Conservation (phyloP, 1,140 invertebrate species). For the Stenopsyche tienmushanensis region DNA sequence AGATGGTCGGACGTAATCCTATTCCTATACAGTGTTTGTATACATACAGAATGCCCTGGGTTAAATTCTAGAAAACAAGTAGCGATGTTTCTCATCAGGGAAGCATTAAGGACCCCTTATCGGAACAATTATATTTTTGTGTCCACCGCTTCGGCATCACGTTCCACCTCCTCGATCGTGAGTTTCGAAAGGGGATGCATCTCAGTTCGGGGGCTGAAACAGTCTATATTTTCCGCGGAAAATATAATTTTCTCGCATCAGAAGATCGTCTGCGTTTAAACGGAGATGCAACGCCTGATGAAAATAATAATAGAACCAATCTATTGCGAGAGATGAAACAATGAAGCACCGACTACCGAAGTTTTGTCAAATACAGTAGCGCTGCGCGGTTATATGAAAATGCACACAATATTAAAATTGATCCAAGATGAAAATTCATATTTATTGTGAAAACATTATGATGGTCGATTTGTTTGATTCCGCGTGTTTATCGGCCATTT, state of each 20-base stretch:
- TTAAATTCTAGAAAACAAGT: no score
- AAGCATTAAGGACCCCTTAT: not conserved
- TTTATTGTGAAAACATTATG: no score
- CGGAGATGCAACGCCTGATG: constrained; percentile 37
- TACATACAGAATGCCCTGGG: no score
- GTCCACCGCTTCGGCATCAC: not conserved
- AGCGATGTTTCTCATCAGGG: not conserved
- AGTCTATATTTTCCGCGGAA: constrained; percentile 4
- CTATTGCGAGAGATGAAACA: constrained; percentile 39
- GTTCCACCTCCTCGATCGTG: constrained; percentile 1
- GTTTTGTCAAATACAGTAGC: constrained; percentile 4
- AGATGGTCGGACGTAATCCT: no score
- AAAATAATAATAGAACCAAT: constrained; percentile 41
- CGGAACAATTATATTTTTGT: not conserved
- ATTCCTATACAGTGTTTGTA: no score
- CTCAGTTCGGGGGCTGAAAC: not conserved
- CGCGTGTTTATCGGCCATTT: no score
- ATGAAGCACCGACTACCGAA: not conserved
- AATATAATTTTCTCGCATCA: constrained; percentile 30
- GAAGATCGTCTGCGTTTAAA: constrained; percentile 19
- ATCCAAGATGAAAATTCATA: no score
- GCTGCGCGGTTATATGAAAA: not conserved
- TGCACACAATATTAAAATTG: not conserved
- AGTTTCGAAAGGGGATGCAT: not conserved
- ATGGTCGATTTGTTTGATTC: no score